A percentile compares a stretch with the other conserved stretches of the same genome.
These are phyloP conservation scores for Vanessa atalanta DNA, from an alignment of 1,140 invertebrate species.

Conservation along the genomic window DNA sequence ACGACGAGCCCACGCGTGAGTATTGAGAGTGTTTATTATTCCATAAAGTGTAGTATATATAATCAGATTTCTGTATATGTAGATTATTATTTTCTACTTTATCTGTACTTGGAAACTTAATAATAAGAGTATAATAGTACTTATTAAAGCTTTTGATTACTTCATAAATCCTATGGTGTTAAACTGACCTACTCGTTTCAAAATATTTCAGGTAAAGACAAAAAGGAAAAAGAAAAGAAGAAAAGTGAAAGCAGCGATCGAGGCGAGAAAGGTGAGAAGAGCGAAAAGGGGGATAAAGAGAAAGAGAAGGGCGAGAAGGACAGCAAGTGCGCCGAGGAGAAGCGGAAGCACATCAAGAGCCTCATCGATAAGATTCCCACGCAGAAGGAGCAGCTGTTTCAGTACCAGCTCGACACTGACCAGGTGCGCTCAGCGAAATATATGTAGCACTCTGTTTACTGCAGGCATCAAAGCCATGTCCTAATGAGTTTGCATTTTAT, in stretches of 20 bases:
- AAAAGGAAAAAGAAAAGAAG: slow-evolving; percentile 63
- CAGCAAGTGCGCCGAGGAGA: slow-evolving; percentile 93
- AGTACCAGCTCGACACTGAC: slow-evolving; percentile 95
- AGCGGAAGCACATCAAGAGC: slow-evolving; percentile 96
- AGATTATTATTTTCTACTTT: no score
- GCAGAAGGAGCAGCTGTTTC: slow-evolving; percentile 97
- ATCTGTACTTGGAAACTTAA: no score
- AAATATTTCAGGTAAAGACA: slow-evolving; percentile 55
- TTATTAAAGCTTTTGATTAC: no score
- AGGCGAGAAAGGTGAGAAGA: slow-evolving; percentile 49
- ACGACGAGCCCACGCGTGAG: slow-evolving; percentile 50
- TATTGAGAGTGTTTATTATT: neutral
- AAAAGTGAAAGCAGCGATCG: slow-evolving; percentile 38
- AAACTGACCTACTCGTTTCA: no score
- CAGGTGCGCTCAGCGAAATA: slow-evolving; percentile 81
- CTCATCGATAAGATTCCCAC: slow-evolving; percentile 99
- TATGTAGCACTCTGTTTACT: no score
- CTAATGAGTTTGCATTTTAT: neutral
- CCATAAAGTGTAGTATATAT: no score
- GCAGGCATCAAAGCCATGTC: no score
- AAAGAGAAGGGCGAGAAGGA: slow-evolving; percentile 58
- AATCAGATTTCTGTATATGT: no score
- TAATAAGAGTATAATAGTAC: no score
- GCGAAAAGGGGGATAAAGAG: slow-evolving; percentile 88
- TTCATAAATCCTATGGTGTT: no score